Percentiles rank a stretch among this genome's conserved stretches.
These are phyloP conservation scores for Protula sp. DNA, from an alignment of 2,888 invertebrate genomes.

Conservation along the genomic window DNA sequence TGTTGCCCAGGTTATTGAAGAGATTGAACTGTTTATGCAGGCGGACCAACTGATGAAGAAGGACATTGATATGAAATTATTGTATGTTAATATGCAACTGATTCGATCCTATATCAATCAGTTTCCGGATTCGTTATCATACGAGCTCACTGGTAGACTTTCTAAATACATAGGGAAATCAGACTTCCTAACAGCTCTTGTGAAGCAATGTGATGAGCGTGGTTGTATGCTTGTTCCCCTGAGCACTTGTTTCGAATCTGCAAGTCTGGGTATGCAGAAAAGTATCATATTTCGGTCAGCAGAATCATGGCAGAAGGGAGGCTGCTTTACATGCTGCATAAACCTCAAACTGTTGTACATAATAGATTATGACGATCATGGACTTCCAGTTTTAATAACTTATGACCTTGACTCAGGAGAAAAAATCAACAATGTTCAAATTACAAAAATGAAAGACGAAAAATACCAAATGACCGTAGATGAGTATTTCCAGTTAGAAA, in stretches of 20 bases:
- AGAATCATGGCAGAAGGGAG: not conserved
- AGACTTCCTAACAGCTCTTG: not conserved
- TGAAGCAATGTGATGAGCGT: not conserved
- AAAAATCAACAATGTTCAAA: not conserved
- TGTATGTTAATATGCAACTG: slow-evolving; percentile 1
- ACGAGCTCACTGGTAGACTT: not conserved
- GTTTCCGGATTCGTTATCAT: not conserved
- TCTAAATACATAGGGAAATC: not conserved
- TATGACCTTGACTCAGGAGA: not conserved
- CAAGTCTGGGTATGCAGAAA: not conserved
- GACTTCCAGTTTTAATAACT: not conserved
- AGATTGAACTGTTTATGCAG: slow-evolving; percentile 59
- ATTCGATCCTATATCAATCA: not conserved
- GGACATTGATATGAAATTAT: slow-evolving; percentile 7
- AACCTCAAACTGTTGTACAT: not conserved
- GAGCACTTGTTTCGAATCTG: not conserved
- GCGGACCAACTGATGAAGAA: not conserved
- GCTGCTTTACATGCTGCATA: not conserved
- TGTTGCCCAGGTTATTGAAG: slow-evolving; percentile 83
- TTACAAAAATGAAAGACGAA: no score
- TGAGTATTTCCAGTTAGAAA: not conserved
- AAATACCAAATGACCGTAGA: not conserved
- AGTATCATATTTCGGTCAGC: not conserved
- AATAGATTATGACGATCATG: not conserved
- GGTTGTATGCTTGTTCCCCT: slow-evolving; percentile 1